Evolutionary conservation across 37 sponge, comb jelly and placozoan genomes (phyloP), one percentile per base, ranked within the genome.

Genomic region (Petrosia ficiformis): DNA sequence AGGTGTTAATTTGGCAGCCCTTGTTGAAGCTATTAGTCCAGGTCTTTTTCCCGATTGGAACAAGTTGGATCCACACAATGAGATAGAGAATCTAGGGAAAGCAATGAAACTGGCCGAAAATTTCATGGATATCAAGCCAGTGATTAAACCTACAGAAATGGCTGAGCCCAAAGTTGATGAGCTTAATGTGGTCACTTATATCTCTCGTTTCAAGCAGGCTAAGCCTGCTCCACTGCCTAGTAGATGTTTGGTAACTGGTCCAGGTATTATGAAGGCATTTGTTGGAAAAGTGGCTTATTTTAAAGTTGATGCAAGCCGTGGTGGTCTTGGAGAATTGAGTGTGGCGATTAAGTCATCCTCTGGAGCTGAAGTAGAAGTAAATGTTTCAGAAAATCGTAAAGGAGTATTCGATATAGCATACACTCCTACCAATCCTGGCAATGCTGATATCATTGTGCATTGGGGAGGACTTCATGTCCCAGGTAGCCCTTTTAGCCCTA

Each of bases 101-200:
- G 89, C 85, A 24, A 87, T 95, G 86, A 64, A 84, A 31, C 21
- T 88, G 44, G 88, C 85, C 16, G 80, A 88, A 29, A 78, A 92
- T 3, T 56, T 65, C 41, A 70, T 92, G 6, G 83, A 75, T 2
- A 79, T 95, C 0, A 74, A 85, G 30, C 89, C 85, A 6, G 69
- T 87, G 44, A 44, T 94, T 25, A 80, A 43, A 24, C 73, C 95
- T 0, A 36, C 74, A 1, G 79, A 84, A 44, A 76, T 94, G 79
- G 81, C 95, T 0, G 88, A 94, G 39, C 95, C 95, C 0, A 63
- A 77, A 11, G 88, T 91, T 16, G 95, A 94, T 77, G 91, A 94
- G 73, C 70, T 94, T 30, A 82, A 79, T 34, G 77, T 91, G 22
- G 80, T 71, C 43, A 87, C 88, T 0, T 94, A 87, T 67, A 66